These are phyloP conservation scores for Nephrotoma guestfalica DNA, from an alignment of 2,888 invertebrate species.

Conservation along the genomic window DNA sequence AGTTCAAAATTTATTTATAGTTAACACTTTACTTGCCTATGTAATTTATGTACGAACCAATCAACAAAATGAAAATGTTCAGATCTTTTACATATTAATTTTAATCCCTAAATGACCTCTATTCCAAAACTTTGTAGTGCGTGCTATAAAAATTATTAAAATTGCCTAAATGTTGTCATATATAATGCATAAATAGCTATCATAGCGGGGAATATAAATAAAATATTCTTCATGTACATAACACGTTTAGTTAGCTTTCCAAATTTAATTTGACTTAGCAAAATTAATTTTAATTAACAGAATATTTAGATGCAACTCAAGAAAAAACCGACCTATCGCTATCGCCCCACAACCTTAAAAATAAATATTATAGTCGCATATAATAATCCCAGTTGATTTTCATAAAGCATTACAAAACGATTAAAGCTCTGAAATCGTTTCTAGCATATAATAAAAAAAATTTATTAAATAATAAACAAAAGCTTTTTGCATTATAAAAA, in stretches of 20 bases:
- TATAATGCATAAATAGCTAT: neutral
- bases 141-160: neutral
- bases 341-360: no score
- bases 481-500: neutral
- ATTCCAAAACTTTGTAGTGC: neutral
- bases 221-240: neutral
- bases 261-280: neutral
- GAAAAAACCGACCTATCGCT: neutral
- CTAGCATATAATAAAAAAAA: neutral
- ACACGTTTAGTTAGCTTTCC: neutral
- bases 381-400: neutral
- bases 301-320: neutral
- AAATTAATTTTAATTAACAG: neutral
- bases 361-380: no score
- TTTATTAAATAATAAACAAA: neutral
- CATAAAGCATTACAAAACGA: neutral
- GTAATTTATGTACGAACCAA: no score
- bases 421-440: neutral
- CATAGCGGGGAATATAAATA: no score
- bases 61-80: no score
- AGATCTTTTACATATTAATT: neutral
- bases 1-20: no score
- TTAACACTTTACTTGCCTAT: no score
- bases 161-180: neutral
- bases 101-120: neutral